phyloP scores from a whole-genome alignment of 2,797 vertebrate genomes.

The Catharus ustulatus region DNA sequence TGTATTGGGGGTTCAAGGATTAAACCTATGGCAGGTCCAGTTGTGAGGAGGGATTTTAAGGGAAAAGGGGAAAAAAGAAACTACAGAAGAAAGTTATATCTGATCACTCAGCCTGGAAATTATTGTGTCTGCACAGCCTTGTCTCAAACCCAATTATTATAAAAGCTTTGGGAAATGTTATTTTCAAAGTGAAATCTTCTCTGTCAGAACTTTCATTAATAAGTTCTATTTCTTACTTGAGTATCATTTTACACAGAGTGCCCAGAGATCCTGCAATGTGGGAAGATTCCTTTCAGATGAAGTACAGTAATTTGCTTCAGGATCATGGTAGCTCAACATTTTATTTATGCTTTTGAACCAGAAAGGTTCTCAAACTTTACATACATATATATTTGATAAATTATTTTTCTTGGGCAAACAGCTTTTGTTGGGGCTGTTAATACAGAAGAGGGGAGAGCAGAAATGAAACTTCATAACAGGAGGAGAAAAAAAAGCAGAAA shows the following conservation, averaged over 20 bases:
- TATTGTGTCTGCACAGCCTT: constrained; percentile 40
- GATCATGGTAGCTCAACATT: neutral
- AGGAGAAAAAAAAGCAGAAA: neutral
- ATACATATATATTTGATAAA: neutral
- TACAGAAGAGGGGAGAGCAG: neutral
- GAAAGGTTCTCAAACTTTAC: neutral
- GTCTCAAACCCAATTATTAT: constrained; percentile 62
- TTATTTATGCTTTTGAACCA: neutral
- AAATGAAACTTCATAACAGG: neutral
- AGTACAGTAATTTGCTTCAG: constrained; percentile 7
- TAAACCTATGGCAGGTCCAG: neutral
- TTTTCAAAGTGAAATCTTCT: constrained; percentile 69
- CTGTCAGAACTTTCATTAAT: constrained; percentile 70
- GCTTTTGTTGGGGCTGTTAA: neutral
- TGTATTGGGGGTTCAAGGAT: neutral
- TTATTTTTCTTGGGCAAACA: neutral
- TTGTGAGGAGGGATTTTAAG: neutral
- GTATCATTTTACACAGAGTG: constrained; percentile 46
- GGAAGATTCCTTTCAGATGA: constrained; percentile 55
- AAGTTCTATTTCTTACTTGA: neutral
- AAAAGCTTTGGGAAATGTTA: constrained; percentile 56
- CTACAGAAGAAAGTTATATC: neutral
- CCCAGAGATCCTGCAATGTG: neutral
- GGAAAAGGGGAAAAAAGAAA: neutral
- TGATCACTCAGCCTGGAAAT: constrained; percentile 57